Conservation (phyloP, 2,113 vertebrate species). For the Hassar affinis region DNA sequence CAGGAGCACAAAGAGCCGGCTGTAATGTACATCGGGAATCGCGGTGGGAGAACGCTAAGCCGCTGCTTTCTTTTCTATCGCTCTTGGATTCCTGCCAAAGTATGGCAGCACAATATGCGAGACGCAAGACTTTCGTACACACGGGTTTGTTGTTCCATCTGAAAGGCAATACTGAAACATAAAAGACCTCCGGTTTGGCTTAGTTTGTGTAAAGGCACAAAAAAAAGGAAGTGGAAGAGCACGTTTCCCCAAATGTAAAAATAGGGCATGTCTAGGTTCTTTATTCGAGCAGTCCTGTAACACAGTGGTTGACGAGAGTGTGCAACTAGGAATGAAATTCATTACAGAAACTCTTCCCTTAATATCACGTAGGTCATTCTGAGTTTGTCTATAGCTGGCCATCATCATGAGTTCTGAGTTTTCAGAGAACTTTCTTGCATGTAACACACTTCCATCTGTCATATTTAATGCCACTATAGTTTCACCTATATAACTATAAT, state of each 20-base stretch:
- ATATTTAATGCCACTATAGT: too few species aligned
- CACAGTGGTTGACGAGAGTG: neutral
- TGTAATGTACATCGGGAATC: conserved; percentile 10
- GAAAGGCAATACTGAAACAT: conserved; percentile 23
- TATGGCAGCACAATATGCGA: neutral
- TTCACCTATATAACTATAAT: too few species aligned
- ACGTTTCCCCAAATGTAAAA: conserved; percentile 34
- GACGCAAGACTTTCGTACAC: conserved; percentile 6
- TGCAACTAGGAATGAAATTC: neutral
- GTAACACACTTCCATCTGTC: too few species aligned
- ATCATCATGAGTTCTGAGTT: too few species aligned
- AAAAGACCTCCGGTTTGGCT: neutral
- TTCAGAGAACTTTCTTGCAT: too few species aligned
- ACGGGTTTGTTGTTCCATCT: neutral
- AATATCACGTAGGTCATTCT: too few species aligned
- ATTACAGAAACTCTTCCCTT: neutral
- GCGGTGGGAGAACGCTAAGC: neutral
- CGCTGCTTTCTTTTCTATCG: neutral
- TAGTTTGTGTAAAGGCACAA: neutral
- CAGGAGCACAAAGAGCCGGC: neutral
- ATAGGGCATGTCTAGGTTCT: conserved; percentile 13
- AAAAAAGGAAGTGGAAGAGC: conserved; percentile 38
- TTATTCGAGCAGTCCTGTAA: neutral
- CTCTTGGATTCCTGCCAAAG: conserved; percentile 12
- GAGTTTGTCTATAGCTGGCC: too few species aligned